phyloP scores from a whole-genome alignment of 92 coral and sea anemone genomes.

The Epizoanthus rinbou region DNA sequence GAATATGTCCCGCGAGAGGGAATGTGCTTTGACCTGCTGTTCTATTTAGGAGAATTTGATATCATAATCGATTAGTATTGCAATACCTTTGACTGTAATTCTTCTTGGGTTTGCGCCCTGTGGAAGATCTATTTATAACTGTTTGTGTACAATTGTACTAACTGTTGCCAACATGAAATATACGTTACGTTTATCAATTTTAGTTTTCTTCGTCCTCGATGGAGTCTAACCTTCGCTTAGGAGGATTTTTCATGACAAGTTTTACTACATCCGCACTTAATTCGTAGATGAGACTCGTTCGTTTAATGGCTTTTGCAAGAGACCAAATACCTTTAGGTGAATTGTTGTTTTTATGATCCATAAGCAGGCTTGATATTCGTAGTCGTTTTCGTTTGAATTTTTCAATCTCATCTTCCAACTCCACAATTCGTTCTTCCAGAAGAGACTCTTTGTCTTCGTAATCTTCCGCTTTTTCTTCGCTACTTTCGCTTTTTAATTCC shows the following conservation, averaged over 20 bases:
- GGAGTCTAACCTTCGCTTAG: background rate
- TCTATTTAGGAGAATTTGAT: no score
- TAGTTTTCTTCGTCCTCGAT: background rate
- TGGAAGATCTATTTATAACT: no score
- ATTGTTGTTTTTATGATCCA: slow-evolving; percentile 28
- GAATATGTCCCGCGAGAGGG: no score
- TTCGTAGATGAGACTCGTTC: background rate
- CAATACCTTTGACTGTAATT: no score
- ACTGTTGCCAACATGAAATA: background rate
- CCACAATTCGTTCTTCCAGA: slow-evolving; percentile 53
- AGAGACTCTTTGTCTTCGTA: slow-evolving; percentile 46
- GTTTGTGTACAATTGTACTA: no score
- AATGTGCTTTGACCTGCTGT: no score
- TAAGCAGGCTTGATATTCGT: slow-evolving; percentile 41
- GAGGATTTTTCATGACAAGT: background rate
- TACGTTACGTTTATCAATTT: background rate
- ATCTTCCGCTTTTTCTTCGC: slow-evolving; percentile 40
- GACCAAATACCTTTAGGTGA: slow-evolving; percentile 28
- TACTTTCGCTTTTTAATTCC: background rate
- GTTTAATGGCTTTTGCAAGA: background rate
- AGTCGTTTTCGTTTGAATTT: slow-evolving; percentile 43
- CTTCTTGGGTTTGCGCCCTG: no score
- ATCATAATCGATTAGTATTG: no score
- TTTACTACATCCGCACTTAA: background rate
- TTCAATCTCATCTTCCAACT: slow-evolving; percentile 63